phyloP scores from a whole-genome alignment of 2,113 vertebrate species.

The Phyllostomus discolor region DNA sequence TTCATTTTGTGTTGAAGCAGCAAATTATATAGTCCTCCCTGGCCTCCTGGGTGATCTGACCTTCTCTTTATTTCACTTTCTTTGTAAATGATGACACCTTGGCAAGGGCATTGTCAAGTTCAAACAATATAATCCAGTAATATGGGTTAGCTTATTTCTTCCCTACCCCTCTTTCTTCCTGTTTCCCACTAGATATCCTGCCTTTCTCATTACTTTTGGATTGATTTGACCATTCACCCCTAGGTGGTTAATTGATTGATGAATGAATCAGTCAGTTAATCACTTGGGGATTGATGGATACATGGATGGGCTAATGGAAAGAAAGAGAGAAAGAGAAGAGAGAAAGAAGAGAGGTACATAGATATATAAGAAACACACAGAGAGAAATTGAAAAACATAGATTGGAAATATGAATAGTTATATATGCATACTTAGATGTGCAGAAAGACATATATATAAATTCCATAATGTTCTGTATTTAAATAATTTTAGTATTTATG shows the following conservation, averaged over 20 bases:
- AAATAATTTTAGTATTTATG: neutral
- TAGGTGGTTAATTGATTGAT: neutral
- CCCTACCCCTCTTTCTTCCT: neutral
- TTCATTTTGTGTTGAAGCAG: neutral
- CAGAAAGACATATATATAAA: neutral
- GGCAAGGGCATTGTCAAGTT: neutral
- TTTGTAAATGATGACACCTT: neutral
- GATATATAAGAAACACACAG: neutral
- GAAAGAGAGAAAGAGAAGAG: neutral
- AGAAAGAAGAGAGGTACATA: neutral
- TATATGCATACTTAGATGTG: neutral
- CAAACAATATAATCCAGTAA: neutral
- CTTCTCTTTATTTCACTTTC: neutral
- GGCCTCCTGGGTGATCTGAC: neutral
- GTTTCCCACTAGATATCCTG: neutral
- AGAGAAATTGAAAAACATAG: neutral
- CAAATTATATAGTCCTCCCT: neutral
- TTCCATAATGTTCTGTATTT: neutral
- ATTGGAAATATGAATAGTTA: neutral
- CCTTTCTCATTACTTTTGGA: neutral
- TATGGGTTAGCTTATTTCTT: neutral
- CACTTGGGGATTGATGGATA: neutral
- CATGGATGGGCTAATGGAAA: neutral
- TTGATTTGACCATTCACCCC: neutral
- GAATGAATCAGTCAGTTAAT: neutral